Evolutionary conservation across 2,113 vertebrate species (phyloP).

Genomic region (Narcine bancroftii): DNA sequence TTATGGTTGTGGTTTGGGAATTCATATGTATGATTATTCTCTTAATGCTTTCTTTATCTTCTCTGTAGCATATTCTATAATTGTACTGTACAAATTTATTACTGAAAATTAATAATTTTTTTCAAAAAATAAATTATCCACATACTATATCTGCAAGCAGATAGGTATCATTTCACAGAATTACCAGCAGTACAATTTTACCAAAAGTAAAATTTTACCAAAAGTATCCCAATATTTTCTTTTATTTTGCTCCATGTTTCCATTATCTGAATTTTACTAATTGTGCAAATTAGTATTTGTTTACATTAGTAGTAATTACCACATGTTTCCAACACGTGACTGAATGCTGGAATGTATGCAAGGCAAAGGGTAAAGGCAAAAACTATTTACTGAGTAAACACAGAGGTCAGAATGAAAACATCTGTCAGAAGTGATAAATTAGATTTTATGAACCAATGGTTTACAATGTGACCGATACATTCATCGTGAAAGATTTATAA

Average conservation of each 20-base stretch:
- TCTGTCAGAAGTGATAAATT: slow-evolving; percentile 36
- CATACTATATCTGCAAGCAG: background rate
- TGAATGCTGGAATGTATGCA: slow-evolving; percentile 26
- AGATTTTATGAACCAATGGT: slow-evolving; percentile 30
- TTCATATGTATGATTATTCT: too few species aligned
- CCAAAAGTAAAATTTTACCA: too few species aligned
- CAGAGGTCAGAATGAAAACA: slow-evolving; percentile 18
- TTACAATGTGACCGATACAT: slow-evolving; percentile 19
- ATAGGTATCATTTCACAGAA: background rate
- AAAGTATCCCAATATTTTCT: background rate
- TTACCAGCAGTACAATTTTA: background rate
- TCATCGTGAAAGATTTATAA: slow-evolving; percentile 12
- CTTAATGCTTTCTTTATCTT: too few species aligned
- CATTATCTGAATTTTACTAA: background rate
- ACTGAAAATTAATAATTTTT: too few species aligned
- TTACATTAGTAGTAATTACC: background rate
- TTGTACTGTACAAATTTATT: too few species aligned
- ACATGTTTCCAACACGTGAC: slow-evolving; percentile 11
- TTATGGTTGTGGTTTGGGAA: too few species aligned
- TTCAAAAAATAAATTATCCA: too few species aligned
- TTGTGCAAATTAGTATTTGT: background rate
- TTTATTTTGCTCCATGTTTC: background rate
- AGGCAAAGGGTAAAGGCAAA: slow-evolving; percentile 30
- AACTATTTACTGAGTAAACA: slow-evolving; percentile 35
- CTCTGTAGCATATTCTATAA: too few species aligned